These are phyloP conservation scores for Stomorhina lunata DNA, from an alignment of 2,888 invertebrate genomes.

Conservation along the genomic window DNA sequence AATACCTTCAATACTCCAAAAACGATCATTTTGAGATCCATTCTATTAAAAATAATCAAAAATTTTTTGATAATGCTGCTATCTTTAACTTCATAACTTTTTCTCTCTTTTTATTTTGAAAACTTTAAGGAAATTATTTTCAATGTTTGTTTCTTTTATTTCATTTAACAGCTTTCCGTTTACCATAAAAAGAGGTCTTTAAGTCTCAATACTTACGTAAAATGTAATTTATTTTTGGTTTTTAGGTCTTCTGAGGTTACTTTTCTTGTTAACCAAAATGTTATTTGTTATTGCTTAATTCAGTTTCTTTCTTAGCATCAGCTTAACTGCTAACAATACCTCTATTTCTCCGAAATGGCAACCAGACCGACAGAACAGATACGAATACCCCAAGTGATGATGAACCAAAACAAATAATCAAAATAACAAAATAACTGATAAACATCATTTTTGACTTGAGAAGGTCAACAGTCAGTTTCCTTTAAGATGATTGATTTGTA, in stretches of 20 bases:
- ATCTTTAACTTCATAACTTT: not conserved
- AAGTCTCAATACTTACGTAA: conserved; percentile 37
- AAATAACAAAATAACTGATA: not conserved
- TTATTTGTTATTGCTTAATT: too few relatives aligned
- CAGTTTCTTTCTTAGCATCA: not conserved
- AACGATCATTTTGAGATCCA: not conserved
- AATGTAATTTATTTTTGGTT: conserved; percentile 42
- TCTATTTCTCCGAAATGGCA: too few relatives aligned
- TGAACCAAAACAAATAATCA: not conserved
- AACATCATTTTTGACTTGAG: conserved; percentile 39
- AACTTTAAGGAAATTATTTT: conserved; percentile 32
- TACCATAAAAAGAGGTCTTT: conserved; percentile 17
- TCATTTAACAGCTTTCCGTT: not conserved
- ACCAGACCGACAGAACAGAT: not conserved
- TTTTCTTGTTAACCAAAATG: not conserved
- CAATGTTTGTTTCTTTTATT: not conserved
- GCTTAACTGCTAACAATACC: not conserved
- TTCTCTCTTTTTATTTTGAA: not conserved
- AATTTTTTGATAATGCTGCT: not conserved
- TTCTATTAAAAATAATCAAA: not conserved
- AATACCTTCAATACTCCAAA: too few relatives aligned
- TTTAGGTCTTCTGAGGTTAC: conserved; percentile 1
- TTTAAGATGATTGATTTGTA: conserved; percentile 56
- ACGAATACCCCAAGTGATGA: not conserved
- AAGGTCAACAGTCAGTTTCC: conserved; percentile 47